These are phyloP conservation scores for Tiphia femorata DNA, from an alignment of 2,888 invertebrate species.

Conservation along the genomic window DNA sequence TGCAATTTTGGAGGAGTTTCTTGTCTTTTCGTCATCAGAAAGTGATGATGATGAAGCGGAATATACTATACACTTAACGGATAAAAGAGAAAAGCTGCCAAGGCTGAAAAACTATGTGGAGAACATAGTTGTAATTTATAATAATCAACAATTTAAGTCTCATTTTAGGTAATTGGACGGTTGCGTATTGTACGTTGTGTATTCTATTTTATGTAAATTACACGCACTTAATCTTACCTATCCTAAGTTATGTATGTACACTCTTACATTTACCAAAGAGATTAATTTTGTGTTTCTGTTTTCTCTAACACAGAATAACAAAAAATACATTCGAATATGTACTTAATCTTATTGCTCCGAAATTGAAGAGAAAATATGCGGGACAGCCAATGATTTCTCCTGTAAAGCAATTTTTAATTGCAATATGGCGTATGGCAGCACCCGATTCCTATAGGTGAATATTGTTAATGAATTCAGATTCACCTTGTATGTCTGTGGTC, in stretches of 20 bases:
- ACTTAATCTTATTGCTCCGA: constrained; percentile 11
- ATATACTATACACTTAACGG: not conserved
- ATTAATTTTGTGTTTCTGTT: too few species aligned
- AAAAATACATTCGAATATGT: constrained; percentile 18
- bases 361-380: constrained; percentile 12
- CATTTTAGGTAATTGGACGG: constrained; percentile 18
- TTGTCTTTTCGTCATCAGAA: too few species aligned
- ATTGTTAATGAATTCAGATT: constrained; percentile 1
- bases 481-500: not conserved
- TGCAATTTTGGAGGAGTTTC: too few species aligned
- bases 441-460: constrained; percentile 16
- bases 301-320: too few species aligned
- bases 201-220: too few species aligned
- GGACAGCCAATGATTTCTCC: constrained; percentile 16
- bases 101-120: constrained; percentile 11
- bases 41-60: constrained; percentile 10
- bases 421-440: constrained; percentile 22
- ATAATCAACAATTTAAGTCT: constrained; percentile 17
- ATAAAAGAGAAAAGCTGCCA: constrained; percentile 10
- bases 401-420: constrained; percentile 15
- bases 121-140: constrained; percentile 15
- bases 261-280: too few species aligned
- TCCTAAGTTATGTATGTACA: too few species aligned
- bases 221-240: too few species aligned
- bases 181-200: too few species aligned